Evolutionary conservation across 2,888 invertebrate species (phyloP).

Genomic region (Autographa pulchrina): DNA sequence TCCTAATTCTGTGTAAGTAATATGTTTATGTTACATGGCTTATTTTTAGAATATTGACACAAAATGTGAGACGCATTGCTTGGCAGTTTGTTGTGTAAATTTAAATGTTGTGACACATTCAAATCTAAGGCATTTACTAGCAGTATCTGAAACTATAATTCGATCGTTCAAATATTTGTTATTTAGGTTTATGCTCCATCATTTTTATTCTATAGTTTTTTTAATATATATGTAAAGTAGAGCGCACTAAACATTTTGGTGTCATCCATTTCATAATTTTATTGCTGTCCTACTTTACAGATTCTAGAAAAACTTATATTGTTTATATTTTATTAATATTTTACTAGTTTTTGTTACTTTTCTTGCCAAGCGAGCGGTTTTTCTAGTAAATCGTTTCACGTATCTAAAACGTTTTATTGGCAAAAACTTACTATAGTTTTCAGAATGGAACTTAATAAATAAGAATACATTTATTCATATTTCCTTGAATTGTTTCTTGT

Average conservation of each 20-base stretch:
- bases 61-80: too few relatives aligned
- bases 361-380: slow-evolving; percentile 29
- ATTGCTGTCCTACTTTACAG: slow-evolving; percentile 17
- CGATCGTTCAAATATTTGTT: slow-evolving; percentile 7
- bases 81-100: too few relatives aligned
- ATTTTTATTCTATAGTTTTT: slow-evolving; percentile 26
- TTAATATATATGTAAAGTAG: neutral
- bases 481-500: neutral
- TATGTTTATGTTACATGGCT: neutral
- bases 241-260: slow-evolving; percentile 2
- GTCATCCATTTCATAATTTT: slow-evolving; percentile 12
- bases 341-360: slow-evolving; percentile 26
- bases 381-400: slow-evolving; percentile 28
- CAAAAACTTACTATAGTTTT: slow-evolving; percentile 22
- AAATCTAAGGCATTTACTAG: neutral
- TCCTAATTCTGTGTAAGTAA: neutral
- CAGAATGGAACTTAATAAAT: slow-evolving; percentile 32
- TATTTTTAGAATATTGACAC: too few relatives aligned
- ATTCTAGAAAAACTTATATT: slow-evolving; percentile 31
- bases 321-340: slow-evolving; percentile 24
- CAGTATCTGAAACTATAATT: neutral
- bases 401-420: slow-evolving; percentile 18
- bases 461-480: slow-evolving; percentile 29
- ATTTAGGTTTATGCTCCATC: slow-evolving; percentile 24
- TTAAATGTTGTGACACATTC: too few relatives aligned